Conservation (phyloP, 1,140 invertebrate species). For the Drosophila tsacasi region DNA sequence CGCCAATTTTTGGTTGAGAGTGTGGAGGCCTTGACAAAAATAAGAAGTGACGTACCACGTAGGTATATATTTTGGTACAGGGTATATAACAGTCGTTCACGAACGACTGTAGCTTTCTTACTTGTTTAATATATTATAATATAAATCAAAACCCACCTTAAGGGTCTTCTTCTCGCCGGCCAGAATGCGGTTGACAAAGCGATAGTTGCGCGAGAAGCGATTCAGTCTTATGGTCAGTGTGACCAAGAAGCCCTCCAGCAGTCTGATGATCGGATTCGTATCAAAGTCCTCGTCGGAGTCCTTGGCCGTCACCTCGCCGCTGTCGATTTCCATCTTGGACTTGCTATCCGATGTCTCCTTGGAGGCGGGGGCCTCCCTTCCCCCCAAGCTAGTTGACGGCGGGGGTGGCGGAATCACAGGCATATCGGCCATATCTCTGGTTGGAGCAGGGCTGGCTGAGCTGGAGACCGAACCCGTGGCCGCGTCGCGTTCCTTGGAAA, state of each 20-base stretch:
- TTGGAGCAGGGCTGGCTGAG: slow-evolving; percentile 27
- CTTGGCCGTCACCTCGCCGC: slow-evolving; percentile 74
- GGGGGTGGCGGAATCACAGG: slow-evolving; percentile 50
- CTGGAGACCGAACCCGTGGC: slow-evolving; percentile 18
- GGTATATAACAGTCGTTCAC: no score
- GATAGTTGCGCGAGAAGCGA: slow-evolving; percentile 95
- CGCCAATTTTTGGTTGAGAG: no score
- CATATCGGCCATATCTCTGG: slow-evolving; percentile 59
- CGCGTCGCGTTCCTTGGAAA: slow-evolving; percentile 68
- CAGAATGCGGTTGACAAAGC: slow-evolving; percentile 94
- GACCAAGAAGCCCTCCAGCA: slow-evolving; percentile 90
- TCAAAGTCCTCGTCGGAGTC: slow-evolving; percentile 80
- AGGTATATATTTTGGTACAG: no score
- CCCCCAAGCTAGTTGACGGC: slow-evolving; percentile 21
- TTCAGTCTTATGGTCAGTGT: slow-evolving; percentile 95
- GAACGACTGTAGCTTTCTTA: no score
- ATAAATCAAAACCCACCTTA: slow-evolving; percentile 88
- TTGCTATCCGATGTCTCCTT: slow-evolving; percentile 76
- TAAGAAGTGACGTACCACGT: no score
- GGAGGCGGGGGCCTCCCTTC: slow-evolving; percentile 54
- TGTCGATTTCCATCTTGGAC: slow-evolving; percentile 76
- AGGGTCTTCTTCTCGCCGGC: slow-evolving; percentile 92
- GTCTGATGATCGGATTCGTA: slow-evolving; percentile 78
- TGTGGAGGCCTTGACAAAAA: no score
- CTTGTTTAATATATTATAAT: no score